A percentile compares a stretch with the other conserved stretches of the same genome.
Conservation (phyloP, 1,140 invertebrate genomes). For the Drosophila quadrilineata region DNA sequence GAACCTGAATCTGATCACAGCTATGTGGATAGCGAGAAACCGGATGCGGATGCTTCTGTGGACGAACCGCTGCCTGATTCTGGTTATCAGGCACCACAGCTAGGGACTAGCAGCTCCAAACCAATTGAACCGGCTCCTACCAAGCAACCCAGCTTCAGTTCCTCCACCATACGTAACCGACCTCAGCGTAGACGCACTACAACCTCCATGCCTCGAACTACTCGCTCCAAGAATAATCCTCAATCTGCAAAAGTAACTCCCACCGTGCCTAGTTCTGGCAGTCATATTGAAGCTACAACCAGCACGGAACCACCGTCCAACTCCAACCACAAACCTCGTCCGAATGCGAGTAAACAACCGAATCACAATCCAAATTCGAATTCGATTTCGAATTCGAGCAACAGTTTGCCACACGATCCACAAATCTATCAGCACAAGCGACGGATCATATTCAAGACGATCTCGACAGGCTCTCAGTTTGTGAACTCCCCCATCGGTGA, state of each 20-base stretch:
- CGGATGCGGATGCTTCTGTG: constrained; percentile 35
- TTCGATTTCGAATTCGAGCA: constrained; percentile 12
- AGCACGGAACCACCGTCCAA: constrained; percentile 11
- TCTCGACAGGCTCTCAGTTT: constrained; percentile 70
- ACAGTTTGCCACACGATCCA: constrained; percentile 36
- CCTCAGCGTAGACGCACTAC: constrained; percentile 34
- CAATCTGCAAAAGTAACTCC: constrained; percentile 2
- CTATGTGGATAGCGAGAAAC: constrained; percentile 44
- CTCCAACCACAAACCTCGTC: constrained; percentile 9
- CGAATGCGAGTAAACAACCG: neutral
- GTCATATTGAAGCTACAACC: constrained; percentile 7
- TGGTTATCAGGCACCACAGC: constrained; percentile 31
- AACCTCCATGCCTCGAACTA: constrained; percentile 41
- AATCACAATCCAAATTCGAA: constrained; percentile 2
- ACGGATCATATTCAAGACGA: constrained; percentile 68
- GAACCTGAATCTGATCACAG: constrained; percentile 30
- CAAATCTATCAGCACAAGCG: constrained; percentile 67
- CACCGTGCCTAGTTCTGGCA: constrained; percentile 9
- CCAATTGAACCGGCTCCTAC: neutral
- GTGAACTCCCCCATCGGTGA: constrained; percentile 70
- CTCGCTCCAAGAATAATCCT: constrained; percentile 9
- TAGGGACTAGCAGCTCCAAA: neutral
- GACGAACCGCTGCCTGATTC: constrained; percentile 32
- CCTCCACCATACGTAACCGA: constrained; percentile 22
- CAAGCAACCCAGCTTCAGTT: constrained; percentile 6